A percentile compares a stretch with the other conserved stretches of the same genome.
Conservation (phyloP, 2,888 invertebrate species). For the Caenorhabditis imperialis region DNA sequence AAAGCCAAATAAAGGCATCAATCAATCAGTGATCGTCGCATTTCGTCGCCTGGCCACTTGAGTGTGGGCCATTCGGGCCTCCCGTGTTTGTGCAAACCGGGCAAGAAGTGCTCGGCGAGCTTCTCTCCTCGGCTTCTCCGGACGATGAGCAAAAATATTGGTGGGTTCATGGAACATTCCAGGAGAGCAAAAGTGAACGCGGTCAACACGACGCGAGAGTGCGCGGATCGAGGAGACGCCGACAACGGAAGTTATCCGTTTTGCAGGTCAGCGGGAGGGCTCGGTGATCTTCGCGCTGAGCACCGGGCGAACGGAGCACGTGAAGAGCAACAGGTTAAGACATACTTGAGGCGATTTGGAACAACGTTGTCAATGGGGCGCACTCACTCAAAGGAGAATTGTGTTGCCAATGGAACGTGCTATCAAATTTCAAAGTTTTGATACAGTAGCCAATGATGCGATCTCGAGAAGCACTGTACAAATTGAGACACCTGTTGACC, state of each 20-base stretch:
- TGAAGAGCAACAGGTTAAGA: conserved; percentile 31
- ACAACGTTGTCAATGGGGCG: too few relatives aligned
- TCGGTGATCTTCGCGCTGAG: conserved; percentile 24
- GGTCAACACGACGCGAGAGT: conserved; percentile 3
- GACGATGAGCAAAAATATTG: conserved; percentile 11
- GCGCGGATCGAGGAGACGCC: not conserved
- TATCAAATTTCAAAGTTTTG: too few relatives aligned
- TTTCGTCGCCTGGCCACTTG: conserved; percentile 18
- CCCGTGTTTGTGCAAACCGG: conserved; percentile 43
- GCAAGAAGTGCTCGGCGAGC: conserved; percentile 2
- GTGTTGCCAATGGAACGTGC: too few relatives aligned
- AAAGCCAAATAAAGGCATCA: conserved; percentile 38
- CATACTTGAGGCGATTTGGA: too few relatives aligned
- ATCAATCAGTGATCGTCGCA: conserved; percentile 41
- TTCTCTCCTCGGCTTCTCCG: conserved; percentile 10
- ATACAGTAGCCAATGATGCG: too few relatives aligned
- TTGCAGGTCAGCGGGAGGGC: conserved; percentile 10
- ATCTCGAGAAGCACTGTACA: too few relatives aligned
- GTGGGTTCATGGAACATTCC: conserved; percentile 38
- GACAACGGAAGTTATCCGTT: conserved; percentile 27
- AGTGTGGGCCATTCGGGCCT: conserved; percentile 31
- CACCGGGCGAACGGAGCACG: conserved; percentile 14
- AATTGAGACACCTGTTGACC: too few relatives aligned
- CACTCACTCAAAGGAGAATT: too few relatives aligned
- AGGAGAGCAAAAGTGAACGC: conserved; percentile 22